Evolutionary conservation across 1,140 invertebrate species (phyloP), one percentile per base, ranked within the genome.

Genomic region (Trypoxylus dichotomus): DNA sequence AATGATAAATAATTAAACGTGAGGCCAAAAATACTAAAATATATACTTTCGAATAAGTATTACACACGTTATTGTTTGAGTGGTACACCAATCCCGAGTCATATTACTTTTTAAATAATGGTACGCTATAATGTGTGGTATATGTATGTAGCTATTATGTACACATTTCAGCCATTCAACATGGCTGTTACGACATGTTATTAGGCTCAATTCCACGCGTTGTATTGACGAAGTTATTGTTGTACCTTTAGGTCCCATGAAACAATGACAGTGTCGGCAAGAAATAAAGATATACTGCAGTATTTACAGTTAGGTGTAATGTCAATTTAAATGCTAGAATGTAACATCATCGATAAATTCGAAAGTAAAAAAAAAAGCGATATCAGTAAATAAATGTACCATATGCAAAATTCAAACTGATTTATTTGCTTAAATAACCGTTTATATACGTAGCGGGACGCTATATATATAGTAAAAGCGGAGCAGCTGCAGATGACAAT

Each of bases 401-500:
- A 37, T 8, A 37, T 37, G 32, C 32, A 37, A 37, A 37, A 37
- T 37, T 37, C 32, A 5, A 37, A 37, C 32, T 8, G 32, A 37
- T 37, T 1, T 37, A 37, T 37, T 37, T 37, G 10, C 32, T 37
- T 37, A 37, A 37, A 37, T 5, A 37, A 37, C 32, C 47, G 21
- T 21, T 13, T 58, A 63, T 63, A 8, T 63, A 7, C 25, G 19
- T 21, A 21, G 43, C 43, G 43, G 43, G 43, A 13, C 24, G 5
- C n/a, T 29, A 29, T 15, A 1, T 41, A 32, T 41, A n/a, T 41
- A 37, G 19, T 37, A 73, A 73, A 73, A 73, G 15, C 37, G 24
- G 15, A 73, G 71, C 71, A 73, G 71, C 71, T 73, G 71, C 37
- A 41, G 15, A 37, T 41, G 71, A 42, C 25, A 73, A 73, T 41